A percentile compares a stretch with the other conserved stretches of the same genome.
These are phyloP conservation scores for Candoia aspera DNA, from an alignment of 2,113 vertebrate species.

Conservation along the genomic window DNA sequence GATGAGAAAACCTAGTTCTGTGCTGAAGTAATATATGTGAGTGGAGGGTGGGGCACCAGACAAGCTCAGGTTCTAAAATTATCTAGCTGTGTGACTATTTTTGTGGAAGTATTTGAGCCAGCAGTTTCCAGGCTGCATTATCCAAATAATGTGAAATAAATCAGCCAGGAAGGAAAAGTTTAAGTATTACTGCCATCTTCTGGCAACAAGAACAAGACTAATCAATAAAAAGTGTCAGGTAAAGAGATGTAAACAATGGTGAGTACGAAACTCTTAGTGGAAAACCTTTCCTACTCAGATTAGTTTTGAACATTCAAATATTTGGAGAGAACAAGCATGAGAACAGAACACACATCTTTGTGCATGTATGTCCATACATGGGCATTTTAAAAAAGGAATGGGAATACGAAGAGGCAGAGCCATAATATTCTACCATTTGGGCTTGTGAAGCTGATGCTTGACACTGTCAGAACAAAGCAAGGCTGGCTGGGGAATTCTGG, in stretches of 20 bases:
- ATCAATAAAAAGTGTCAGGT: not conserved
- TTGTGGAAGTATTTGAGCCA: not conserved
- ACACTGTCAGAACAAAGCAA: too few relatives aligned
- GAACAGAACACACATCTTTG: not conserved
- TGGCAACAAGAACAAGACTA: not conserved
- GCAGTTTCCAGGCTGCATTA: not conserved
- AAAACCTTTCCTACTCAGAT: not conserved
- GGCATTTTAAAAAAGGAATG: not conserved
- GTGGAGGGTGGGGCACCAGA: not conserved
- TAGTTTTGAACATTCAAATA: not conserved
- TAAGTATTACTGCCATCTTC: conserved; percentile 17
- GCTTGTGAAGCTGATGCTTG: not conserved
- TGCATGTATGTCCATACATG: not conserved
- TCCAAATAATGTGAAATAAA: not conserved
- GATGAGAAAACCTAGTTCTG: not conserved
- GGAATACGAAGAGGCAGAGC: not conserved
- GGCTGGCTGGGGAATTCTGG: too few relatives aligned
- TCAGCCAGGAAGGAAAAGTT: not conserved
- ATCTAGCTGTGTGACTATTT: not conserved
- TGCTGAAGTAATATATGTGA: not conserved
- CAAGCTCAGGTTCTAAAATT: not conserved
- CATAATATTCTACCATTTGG: not conserved
- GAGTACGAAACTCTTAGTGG: not conserved
- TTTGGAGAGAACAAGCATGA: not conserved
- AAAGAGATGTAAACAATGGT: not conserved